phyloP scores from a whole-genome alignment of 2,113 vertebrate species.

The Heterotilapia buettikoferi region DNA sequence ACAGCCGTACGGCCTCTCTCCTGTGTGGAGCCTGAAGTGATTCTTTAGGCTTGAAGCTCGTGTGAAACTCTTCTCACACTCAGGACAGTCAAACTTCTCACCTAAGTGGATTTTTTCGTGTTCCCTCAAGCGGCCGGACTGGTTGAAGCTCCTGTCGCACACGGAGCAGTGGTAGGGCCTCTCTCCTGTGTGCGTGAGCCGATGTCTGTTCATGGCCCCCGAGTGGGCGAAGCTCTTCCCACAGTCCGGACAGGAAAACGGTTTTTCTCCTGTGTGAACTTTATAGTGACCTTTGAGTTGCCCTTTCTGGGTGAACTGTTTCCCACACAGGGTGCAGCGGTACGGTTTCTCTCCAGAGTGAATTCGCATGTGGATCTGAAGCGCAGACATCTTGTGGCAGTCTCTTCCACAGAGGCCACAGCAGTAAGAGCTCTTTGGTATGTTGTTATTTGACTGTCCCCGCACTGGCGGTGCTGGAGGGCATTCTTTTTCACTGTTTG shows the following conservation, averaged over 20 bases:
- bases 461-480: neutral
- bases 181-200: slow-evolving; percentile 64
- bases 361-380: slow-evolving; percentile 65
- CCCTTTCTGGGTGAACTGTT: slow-evolving; percentile 65
- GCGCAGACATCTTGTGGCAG: slow-evolving; percentile 65
- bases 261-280: slow-evolving; percentile 64
- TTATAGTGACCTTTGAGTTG: slow-evolving; percentile 66
- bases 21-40: slow-evolving; percentile 74
- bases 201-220: slow-evolving; percentile 62
- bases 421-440: slow-evolving; percentile 52
- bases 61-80: slow-evolving; percentile 66
- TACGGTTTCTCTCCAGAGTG: slow-evolving; percentile 66
- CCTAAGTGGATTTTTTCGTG: slow-evolving; percentile 75
- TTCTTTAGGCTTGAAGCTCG: slow-evolving; percentile 74
- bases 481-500: neutral
- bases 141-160: slow-evolving; percentile 74
- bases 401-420: slow-evolving; percentile 67
- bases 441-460: neutral
- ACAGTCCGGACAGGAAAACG: slow-evolving; percentile 62
- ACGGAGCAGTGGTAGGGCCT: slow-evolving; percentile 68
- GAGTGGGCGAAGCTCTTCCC: slow-evolving; percentile 66
- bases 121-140: slow-evolving; percentile 66
- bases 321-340: slow-evolving; percentile 58
- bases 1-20: slow-evolving; percentile 66
- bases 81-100: slow-evolving; percentile 64